A percentile compares a stretch with the other conserved stretches of the same genome.
Conservation (phyloP, 2,888 invertebrate species). For the Eurytoma californica region DNA sequence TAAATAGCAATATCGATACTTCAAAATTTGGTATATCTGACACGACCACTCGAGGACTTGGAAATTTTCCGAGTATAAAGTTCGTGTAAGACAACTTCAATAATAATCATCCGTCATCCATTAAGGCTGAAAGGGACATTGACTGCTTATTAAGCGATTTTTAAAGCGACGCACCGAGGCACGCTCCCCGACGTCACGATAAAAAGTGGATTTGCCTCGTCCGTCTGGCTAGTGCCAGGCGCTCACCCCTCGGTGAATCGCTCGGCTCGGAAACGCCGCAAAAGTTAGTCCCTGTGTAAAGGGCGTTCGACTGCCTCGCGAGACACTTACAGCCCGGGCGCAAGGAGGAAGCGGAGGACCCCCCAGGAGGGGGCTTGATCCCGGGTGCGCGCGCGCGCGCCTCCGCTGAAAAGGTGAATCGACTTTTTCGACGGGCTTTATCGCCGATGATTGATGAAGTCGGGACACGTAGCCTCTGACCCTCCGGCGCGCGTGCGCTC, state of each 20-base stretch:
- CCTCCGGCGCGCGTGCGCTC: constrained; percentile 25
- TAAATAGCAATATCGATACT: no score
- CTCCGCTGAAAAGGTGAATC: constrained; percentile 63
- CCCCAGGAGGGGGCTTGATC: constrained; percentile 40
- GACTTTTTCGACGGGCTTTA: constrained; percentile 65
- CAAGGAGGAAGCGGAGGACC: not conserved
- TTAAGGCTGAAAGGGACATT: no score
- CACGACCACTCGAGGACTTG: no score
- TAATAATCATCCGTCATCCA: no score
- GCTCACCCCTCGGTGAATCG: not conserved
- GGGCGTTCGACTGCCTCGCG: constrained; percentile 33
- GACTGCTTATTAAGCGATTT: not conserved
- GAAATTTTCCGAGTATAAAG: no score
- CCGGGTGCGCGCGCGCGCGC: not conserved
- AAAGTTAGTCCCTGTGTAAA: constrained; percentile 31
- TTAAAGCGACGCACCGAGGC: not conserved
- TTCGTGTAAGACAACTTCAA: no score
- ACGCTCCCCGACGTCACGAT: not conserved
- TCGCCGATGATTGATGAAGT: constrained; percentile 70
- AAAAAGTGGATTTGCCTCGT: constrained; percentile 15
- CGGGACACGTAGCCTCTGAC: constrained; percentile 49
- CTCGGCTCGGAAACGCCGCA: not conserved
- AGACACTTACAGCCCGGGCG: constrained; percentile 27
- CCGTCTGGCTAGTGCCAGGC: not conserved
- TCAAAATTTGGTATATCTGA: no score